These are phyloP conservation scores for Asteroscopus sphinx DNA, from an alignment of 2,888 invertebrate genomes.

Conservation along the genomic window DNA sequence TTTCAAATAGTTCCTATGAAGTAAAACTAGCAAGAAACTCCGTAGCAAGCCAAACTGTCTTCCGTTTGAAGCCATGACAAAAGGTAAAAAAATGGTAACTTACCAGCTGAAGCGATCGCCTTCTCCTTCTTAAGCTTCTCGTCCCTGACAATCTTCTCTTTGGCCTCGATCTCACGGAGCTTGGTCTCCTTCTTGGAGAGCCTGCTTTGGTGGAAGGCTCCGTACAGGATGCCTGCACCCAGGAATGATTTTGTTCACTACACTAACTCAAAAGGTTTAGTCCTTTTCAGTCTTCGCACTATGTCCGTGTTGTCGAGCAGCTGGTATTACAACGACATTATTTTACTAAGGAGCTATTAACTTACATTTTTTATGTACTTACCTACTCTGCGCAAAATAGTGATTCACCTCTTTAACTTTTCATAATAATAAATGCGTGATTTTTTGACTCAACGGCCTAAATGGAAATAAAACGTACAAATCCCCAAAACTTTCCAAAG, in stretches of 20 bases:
- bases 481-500: conserved; percentile 5
- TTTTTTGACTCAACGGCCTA: conserved; percentile 20
- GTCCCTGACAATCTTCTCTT: conserved; percentile 92
- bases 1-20: too few species aligned
- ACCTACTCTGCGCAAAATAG: neutral
- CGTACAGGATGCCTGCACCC: conserved; percentile 93
- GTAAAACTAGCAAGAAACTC: too few species aligned
- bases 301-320: too few species aligned
- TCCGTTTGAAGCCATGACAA: too few species aligned
- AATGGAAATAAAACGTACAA: conserved; percentile 21
- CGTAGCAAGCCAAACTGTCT: too few species aligned
- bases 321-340: too few species aligned
- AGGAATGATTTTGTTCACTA: too few species aligned
- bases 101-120: conserved; percentile 90
- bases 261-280: too few species aligned
- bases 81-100: too few species aligned
- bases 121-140: conserved; percentile 93
- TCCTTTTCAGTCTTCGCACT: too few species aligned
- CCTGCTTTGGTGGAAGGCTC: conserved; percentile 92
- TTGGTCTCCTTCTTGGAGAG: conserved; percentile 92
- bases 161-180: conserved; percentile 91
- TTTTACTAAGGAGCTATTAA: too few species aligned
- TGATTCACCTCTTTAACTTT: conserved; percentile 16
- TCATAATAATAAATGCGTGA: conserved; percentile 22
- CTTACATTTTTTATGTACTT: too few species aligned